A percentile compares a stretch with the other conserved stretches of the same genome.
Evolutionary conservation across 2,113 vertebrate species (phyloP).

Genomic region (Conger conger): DNA sequence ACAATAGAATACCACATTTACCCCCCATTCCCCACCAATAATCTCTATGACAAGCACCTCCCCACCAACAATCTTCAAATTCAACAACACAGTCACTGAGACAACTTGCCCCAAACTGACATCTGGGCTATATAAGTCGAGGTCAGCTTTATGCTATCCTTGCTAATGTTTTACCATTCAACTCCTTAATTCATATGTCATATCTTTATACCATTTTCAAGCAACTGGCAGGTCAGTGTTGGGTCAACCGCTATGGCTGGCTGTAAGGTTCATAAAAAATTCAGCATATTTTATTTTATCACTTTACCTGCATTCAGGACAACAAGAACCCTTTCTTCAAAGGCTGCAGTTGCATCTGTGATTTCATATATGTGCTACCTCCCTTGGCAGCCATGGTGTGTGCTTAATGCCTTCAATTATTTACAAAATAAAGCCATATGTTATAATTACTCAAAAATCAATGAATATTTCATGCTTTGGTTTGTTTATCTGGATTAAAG

Average conservation of each 20-base stretch:
- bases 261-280: neutral
- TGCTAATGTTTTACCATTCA: too few species aligned
- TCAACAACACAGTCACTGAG: too few species aligned
- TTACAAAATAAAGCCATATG: constrained; percentile 28
- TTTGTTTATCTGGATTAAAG: neutral
- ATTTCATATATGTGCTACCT: neutral
- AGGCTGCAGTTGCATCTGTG: neutral
- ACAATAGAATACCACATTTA: too few species aligned
- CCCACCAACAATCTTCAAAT: too few species aligned
- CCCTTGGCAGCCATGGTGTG: neutral
- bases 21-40: too few species aligned
- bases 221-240: neutral
- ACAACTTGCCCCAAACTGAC: too few species aligned
- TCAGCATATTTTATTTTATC: neutral
- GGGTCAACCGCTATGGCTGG: neutral
- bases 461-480: constrained; percentile 24
- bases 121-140: too few species aligned
- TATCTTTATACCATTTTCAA: too few species aligned
- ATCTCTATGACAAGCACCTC: too few species aligned
- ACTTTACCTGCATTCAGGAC: neutral
- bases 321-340: neutral
- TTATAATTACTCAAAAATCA: constrained; percentile 22
- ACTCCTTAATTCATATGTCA: too few species aligned
- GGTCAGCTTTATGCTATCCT: too few species aligned
- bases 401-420: constrained; percentile 23